Base-by-base conservation (phyloP, 2,797 vertebrate genomes). In the Etheostoma perlongum region DNA sequence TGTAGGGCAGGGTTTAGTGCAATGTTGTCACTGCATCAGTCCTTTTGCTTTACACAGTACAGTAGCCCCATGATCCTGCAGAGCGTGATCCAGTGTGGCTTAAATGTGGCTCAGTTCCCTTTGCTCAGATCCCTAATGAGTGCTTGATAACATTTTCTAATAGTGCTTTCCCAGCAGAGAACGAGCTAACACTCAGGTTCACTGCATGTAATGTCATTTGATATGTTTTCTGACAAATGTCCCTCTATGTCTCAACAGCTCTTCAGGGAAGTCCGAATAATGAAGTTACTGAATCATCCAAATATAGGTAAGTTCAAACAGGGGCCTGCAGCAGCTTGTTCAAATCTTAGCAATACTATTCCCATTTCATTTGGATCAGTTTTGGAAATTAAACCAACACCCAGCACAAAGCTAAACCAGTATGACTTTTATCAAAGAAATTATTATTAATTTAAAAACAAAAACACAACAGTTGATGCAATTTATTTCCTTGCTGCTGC, bases 221-320 rank as follows among this genome's bases (percentile, higher is more conserved):
- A 9, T 46, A 21, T 79, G 52, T 59, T 75, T 64, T 4, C 73
- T 4, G 40, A 46, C 48, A 15, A 84, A 75, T 70, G 46, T 59
- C 70, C 51, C 16, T 86, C 42, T 86, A 74, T 95, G 91, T 90
- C 87, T 95, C 93, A 67, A 89, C 95, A 98, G 97, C 94, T 98
- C 88, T 98, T 98, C 94, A 96, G 97, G 93, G 97, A 98, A 96
- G 97, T 98, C 88, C 94, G 97, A 94, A 98, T 98, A 96, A 98
- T 98, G 97, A 98, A 98, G 96, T 95, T 98, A 89, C 78, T 98
- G 93, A 98, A 97, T 94, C 97, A 98, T 92, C 97, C 97, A 75
- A 98, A 97, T 92, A 98, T 98, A 95, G 97, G 97, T 97, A 94
- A 90, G 97, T 79, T 68, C 13, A 78, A 69, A 57, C 9, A n/a